A percentile compares a stretch with the other conserved stretches of the same genome.
phyloP scores from a whole-genome alignment of 2,888 invertebrate genomes.

The Lycia hirtaria region DNA sequence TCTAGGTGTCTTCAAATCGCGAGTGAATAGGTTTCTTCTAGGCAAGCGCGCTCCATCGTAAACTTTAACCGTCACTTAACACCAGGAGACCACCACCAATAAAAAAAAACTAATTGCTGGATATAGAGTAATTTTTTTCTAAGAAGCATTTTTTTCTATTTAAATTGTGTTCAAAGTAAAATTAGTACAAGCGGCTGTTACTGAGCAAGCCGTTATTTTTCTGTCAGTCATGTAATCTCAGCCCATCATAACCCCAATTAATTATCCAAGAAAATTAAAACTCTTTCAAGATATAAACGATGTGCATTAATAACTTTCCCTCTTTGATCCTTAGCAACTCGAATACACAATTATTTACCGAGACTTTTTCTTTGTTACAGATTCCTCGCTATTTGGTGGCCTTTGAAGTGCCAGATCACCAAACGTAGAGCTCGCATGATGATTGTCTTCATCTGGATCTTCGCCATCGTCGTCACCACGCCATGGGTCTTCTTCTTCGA shows the following conservation, averaged over 20 bases:
- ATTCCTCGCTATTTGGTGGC: constrained; percentile 98
- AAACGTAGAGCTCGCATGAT: constrained; percentile 94
- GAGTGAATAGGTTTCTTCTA: no score
- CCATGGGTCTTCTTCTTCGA: constrained; percentile 97
- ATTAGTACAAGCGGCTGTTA: neutral
- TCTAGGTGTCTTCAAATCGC: no score
- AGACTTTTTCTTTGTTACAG: constrained; percentile 89
- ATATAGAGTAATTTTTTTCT: no score
- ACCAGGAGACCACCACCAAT: no score
- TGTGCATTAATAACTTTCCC: constrained; percentile 6
- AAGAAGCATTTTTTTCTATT: no score
- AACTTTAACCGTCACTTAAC: no score
- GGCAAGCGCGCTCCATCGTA: no score
- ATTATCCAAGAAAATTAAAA: constrained; percentile 10
- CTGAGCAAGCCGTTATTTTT: neutral
- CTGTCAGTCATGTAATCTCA: neutral
- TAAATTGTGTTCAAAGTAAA: no score
- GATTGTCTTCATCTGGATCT: constrained; percentile 95
- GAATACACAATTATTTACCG: no score
- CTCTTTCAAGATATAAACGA: constrained; percentile 11
- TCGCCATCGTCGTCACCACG: constrained; percentile 92
- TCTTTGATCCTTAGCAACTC: neutral
- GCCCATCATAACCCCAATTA: neutral
- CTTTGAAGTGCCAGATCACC: constrained; percentile 95
- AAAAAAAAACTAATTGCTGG: no score